Evolutionary conservation across 2,797 vertebrate species (phyloP), one percentile per base, ranked within the genome.

Genomic region (Danio jaintianensis): DNA sequence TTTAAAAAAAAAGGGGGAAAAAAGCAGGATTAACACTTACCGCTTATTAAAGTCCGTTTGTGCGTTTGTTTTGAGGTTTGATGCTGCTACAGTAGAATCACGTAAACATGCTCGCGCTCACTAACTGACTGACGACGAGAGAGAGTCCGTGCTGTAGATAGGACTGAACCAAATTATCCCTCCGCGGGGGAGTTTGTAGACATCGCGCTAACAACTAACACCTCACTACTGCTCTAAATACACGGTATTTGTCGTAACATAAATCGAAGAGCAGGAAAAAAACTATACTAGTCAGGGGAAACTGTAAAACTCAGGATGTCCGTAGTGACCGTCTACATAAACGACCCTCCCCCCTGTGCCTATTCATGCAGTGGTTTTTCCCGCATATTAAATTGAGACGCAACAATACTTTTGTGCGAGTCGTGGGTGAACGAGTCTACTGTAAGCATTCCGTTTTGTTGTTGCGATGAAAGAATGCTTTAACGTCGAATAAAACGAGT

Each of bases 261-360:
- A 0, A 16, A 22, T 0, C 0, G 10, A 0, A 8, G 0, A 0
- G 18, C 0, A 6, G 53, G 53, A 43, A 29, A 29, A 29, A 18
- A n/a, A 6, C 3, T 45, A 10, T 13, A n/a, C 48, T 52, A 67
- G 53, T 4, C 5, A 38, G 5, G 15, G 13, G 2, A 36, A 52
- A 6, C 13, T 18, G 47, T 7, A 38, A 62, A 36, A 29, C 4
- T 45, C 4, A 10, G 6, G 0, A 6, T 15, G 7, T 29, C n/a
- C 10, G 6, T 20, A 12, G 18, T 29, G 4, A 48, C 40, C 7
- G 36, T 2, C 9, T 7, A 4, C 3, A 3, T 48, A 48, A 48
- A 47, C 45, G 7, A 12, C n/a, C n/a, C n/a, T n/a, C 45, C 6
- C 36, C 43, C 20, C 67, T 47, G 36, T 40, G 7, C 22, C 13